Percentiles rank a stretch among this genome's conserved stretches.
Conservation (phyloP, 2,113 vertebrate genomes). For the Daphoenositta chrysoptera region DNA sequence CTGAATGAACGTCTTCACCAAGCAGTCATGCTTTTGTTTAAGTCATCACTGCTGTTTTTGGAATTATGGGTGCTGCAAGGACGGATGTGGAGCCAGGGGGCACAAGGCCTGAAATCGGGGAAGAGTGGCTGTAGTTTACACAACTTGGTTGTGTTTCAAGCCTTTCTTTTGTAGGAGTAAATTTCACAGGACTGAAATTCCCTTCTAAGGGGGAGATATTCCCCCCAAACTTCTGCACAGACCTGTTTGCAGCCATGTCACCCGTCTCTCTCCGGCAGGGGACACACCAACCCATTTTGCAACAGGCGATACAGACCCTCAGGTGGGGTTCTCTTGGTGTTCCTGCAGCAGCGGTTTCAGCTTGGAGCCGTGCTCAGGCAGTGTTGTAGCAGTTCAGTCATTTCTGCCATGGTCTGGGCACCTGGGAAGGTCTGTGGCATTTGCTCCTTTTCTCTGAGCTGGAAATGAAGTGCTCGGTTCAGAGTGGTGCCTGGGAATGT, state of each 20-base stretch:
- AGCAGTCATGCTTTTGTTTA: rapidly evolving
- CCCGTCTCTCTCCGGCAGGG: background rate
- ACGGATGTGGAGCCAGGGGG: background rate
- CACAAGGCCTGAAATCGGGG: background rate
- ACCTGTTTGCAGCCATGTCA: background rate
- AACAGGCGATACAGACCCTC: background rate
- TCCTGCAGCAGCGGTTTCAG: background rate
- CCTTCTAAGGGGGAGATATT: background rate
- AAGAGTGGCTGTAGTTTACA: background rate
- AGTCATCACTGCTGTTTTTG: background rate
- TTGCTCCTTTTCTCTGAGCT: background rate
- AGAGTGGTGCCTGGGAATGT: background rate
- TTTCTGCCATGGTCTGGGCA: background rate
- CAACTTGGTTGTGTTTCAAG: background rate
- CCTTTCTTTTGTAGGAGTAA: background rate
- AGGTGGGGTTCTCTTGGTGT: rapidly evolving
- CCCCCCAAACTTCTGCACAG: background rate
- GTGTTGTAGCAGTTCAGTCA: background rate
- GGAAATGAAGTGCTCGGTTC: background rate
- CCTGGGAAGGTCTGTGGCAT: background rate
- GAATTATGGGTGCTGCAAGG: background rate
- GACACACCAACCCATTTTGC: background rate
- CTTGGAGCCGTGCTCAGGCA: background rate
- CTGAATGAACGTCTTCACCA: background rate
- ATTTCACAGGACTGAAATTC: background rate